These are phyloP conservation scores for Epiblema foenella DNA, from an alignment of 2,888 invertebrate species.

Conservation along the genomic window DNA sequence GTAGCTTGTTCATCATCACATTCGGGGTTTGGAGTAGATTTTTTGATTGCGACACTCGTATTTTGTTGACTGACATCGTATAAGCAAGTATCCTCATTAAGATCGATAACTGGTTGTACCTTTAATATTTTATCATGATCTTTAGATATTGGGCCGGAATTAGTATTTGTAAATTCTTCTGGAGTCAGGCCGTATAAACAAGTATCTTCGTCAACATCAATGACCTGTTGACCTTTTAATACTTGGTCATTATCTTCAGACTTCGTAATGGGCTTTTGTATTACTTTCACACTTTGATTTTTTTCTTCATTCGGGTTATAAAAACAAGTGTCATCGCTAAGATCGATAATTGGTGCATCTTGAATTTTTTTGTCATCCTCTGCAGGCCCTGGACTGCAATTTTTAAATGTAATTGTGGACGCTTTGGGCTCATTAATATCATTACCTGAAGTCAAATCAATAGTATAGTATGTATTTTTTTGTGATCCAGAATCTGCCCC, in stretches of 20 bases:
- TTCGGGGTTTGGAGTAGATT: neutral
- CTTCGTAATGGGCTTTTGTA: neutral
- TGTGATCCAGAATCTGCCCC: neutral
- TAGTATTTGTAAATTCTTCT: neutral
- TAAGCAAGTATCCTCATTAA: neutral
- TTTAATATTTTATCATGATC: neutral
- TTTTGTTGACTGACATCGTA: neutral
- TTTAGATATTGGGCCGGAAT: neutral
- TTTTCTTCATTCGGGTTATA: neutral
- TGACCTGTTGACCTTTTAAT: neutral
- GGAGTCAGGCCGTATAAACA: neutral
- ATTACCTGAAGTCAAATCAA: constrained; percentile 14
- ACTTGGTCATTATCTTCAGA: neutral
- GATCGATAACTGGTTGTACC: neutral
- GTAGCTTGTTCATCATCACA: neutral
- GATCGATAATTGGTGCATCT: neutral
- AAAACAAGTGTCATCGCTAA: neutral
- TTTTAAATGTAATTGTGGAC: neutral
- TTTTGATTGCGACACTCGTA: neutral
- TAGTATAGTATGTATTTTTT: neutral
- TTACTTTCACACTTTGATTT: neutral
- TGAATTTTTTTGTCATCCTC: too few species aligned
- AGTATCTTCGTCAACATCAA: neutral
- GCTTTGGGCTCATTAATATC: neutral
- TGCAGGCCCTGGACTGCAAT: neutral